These are phyloP conservation scores for Tyto alba DNA, from an alignment of 2,113 vertebrate species.

Conservation along the genomic window DNA sequence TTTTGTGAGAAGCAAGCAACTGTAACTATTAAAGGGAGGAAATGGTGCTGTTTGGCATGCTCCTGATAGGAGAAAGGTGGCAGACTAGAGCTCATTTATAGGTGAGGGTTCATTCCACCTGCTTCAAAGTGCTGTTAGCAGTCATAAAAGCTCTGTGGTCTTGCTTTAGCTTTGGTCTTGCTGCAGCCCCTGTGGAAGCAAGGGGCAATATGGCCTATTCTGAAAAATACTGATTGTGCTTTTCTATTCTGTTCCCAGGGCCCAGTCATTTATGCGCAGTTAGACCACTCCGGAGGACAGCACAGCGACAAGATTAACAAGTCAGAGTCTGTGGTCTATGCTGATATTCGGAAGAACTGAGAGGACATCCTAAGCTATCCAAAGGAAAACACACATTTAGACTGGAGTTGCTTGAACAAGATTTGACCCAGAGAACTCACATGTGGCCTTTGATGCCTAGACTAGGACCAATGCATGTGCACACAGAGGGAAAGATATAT, in stretches of 20 bases:
- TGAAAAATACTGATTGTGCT: background rate
- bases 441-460: constrained; percentile 65
- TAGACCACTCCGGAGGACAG: constrained; percentile 92
- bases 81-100: constrained; percentile 30
- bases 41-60: background rate
- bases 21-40: background rate
- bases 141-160: background rate
- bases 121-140: background rate
- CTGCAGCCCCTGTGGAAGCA: background rate
- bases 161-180: background rate
- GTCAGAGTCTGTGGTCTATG: constrained; percentile 94
- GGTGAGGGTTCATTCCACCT: constrained; percentile 26
- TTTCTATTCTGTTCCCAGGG: constrained; percentile 71
- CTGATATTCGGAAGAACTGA: constrained; percentile 92
- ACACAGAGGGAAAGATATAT: constrained; percentile 58
- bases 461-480: constrained; percentile 67
- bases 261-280: constrained; percentile 95
- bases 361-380: constrained; percentile 27
- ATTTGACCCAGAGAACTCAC: constrained; percentile 51
- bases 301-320: constrained; percentile 88
- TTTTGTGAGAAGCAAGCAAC: background rate
- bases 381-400: constrained; percentile 38
- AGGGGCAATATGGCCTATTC: background rate
- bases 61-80: constrained; percentile 13
- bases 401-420: constrained; percentile 58